phyloP scores from a whole-genome alignment of 2,888 invertebrate species.

The Tridacna crocea region DNA sequence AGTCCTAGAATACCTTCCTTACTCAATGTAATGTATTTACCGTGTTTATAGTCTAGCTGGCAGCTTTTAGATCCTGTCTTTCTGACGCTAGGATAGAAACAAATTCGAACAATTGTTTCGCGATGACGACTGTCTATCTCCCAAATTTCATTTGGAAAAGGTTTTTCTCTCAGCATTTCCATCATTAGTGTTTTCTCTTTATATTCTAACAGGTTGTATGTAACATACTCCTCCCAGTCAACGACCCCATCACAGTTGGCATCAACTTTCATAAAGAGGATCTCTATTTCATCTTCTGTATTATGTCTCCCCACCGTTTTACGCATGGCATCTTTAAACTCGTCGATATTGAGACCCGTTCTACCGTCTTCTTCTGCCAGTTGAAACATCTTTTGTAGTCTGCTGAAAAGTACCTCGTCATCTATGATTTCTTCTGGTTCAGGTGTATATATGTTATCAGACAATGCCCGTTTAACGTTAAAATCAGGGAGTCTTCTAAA shows the following conservation, averaged over 20 bases:
- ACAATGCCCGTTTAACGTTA: not conserved
- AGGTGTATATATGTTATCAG: conserved; percentile 28
- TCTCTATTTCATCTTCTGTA: conserved; percentile 75
- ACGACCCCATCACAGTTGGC: conserved; percentile 86
- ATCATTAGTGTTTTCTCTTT: conserved; percentile 78
- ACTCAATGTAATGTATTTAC: conserved; percentile 90
- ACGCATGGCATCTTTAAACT: conserved; percentile 77
- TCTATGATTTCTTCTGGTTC: conserved; percentile 48
- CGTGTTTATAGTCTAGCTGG: conserved; percentile 87
- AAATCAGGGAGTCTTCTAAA: conserved; percentile 13
- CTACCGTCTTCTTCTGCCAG: conserved; percentile 72
- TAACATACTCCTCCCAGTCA: conserved; percentile 92
- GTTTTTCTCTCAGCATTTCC: conserved; percentile 71
- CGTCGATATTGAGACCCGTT: conserved; percentile 73
- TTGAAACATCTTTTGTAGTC: conserved; percentile 71
- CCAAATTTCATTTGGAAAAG: conserved; percentile 81
- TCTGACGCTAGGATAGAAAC: conserved; percentile 70
- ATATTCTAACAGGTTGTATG: conserved; percentile 90
- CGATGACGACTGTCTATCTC: conserved; percentile 88
- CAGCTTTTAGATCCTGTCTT: conserved; percentile 50
- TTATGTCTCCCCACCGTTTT: conserved; percentile 72
- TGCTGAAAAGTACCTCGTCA: conserved; percentile 52
- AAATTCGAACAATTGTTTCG: conserved; percentile 87
- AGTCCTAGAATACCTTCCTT: conserved; percentile 91
- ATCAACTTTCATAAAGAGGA: conserved; percentile 84